Percentiles rank a stretch among this genome's conserved stretches.
These are phyloP conservation scores for Drosophila grimshawi DNA, from an alignment of 1,140 invertebrate species.

Conservation along the genomic window DNA sequence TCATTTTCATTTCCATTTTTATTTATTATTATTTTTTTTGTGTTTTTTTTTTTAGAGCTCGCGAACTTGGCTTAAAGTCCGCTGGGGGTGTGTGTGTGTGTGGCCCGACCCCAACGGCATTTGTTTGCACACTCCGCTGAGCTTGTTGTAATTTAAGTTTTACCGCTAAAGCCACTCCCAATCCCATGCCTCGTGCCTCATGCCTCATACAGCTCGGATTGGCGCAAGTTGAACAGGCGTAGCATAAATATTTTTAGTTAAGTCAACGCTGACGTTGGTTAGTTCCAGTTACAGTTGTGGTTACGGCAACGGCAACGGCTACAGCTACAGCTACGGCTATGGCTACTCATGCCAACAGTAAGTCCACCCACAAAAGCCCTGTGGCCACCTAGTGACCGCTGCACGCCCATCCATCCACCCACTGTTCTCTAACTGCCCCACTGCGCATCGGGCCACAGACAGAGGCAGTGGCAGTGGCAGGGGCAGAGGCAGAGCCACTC, in stretches of 20 bases:
- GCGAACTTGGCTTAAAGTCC: neutral
- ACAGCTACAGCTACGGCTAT: neutral
- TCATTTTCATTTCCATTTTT: constrained; percentile 5
- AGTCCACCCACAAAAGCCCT: neutral
- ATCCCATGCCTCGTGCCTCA: neutral
- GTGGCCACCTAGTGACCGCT: constrained; percentile 18
- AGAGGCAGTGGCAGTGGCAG: too few relatives aligned
- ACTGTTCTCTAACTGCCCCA: neutral
- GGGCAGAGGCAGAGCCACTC: constrained; percentile 8
- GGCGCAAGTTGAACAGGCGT: neutral
- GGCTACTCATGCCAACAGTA: neutral
- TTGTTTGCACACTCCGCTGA: constrained; percentile 54
- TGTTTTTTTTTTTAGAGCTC: neutral
- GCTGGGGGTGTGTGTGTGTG: constrained; percentile 4
- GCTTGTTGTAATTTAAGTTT: constrained; percentile 67
- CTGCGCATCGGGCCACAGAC: too few relatives aligned
- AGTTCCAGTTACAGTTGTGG: constrained; percentile 2
- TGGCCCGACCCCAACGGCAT: constrained; percentile 22
- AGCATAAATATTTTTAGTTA: constrained; percentile 53
- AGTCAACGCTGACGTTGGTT: constrained; percentile 41
- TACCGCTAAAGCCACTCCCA: constrained; percentile 19
- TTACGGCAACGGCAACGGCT: neutral
- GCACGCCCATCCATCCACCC: neutral
- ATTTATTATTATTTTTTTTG: constrained; percentile 20
- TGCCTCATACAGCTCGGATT: neutral